phyloP scores from a whole-genome alignment of 1,140 invertebrate genomes.

The Manduca sexta region DNA sequence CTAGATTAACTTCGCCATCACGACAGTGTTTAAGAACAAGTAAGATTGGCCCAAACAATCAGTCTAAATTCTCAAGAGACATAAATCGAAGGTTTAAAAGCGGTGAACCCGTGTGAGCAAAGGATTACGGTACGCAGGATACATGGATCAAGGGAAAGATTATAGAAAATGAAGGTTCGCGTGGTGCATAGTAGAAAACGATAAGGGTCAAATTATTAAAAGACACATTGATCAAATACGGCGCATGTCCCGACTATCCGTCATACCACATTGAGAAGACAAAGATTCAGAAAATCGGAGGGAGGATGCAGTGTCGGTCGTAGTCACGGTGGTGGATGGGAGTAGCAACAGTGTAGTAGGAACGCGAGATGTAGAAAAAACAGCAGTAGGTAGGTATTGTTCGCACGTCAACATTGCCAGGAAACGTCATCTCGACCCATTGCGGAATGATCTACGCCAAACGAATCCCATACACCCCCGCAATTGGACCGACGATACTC shows the following conservation, averaged over 20 bases:
- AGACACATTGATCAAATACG: constrained; percentile 10
- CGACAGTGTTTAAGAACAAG: not conserved
- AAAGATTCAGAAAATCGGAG: too few species aligned
- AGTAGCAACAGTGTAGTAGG: too few species aligned
- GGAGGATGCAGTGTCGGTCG: too few species aligned
- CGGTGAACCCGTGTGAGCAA: constrained; percentile 3
- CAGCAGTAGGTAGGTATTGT: too few species aligned
- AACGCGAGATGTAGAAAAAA: too few species aligned
- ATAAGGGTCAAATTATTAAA: constrained; percentile 3
- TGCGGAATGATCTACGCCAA: too few species aligned
- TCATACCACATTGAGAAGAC: not conserved
- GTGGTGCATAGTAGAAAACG: constrained; percentile 3
- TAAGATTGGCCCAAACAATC: not conserved
- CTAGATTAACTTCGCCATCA: constrained; percentile 10
- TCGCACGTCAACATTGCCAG: too few species aligned
- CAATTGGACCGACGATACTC: too few species aligned
- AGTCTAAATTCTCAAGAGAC: not conserved
- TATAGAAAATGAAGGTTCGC: not conserved
- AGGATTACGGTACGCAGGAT: not conserved
- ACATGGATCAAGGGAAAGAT: constrained; percentile 5
- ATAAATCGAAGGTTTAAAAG: not conserved
- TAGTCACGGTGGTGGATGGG: too few species aligned
- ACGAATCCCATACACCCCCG: too few species aligned
- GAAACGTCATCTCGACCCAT: too few species aligned
- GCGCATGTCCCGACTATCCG: constrained; percentile 2